Evolutionary conservation across 2,113 vertebrate genomes (phyloP).

Genomic region (Galeopterus variegatus): DNA sequence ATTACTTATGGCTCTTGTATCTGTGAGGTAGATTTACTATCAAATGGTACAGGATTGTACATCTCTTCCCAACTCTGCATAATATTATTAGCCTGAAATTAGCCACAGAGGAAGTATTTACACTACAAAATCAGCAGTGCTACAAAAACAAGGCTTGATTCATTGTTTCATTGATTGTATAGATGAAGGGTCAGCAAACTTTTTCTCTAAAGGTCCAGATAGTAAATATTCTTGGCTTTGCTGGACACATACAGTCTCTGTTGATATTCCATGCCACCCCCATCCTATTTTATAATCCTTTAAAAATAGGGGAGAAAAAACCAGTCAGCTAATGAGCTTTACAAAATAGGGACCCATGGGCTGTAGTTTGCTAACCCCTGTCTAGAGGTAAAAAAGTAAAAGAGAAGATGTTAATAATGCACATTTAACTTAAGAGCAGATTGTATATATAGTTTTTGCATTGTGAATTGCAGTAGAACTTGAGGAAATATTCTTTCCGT

Average conservation of each 20-base stretch:
- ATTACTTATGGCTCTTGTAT: neutral
- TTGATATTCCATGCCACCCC: neutral
- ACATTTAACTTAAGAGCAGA: neutral
- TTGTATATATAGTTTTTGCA: neutral
- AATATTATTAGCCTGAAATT: slow-evolving; percentile 39
- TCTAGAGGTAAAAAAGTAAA: neutral
- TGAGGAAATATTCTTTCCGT: neutral
- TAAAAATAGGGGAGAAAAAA: neutral
- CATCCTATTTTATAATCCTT: neutral
- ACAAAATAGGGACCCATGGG: neutral
- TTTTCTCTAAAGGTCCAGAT: slow-evolving; percentile 13
- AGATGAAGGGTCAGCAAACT: neutral
- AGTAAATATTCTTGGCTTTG: slow-evolving; percentile 39
- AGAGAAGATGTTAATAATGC: neutral
- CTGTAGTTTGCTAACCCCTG: neutral
- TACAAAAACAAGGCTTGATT: slow-evolving; percentile 46
- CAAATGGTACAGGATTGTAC: neutral
- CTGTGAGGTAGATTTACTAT: neutral
- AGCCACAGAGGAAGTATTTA: neutral
- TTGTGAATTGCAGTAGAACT: neutral
- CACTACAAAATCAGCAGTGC: neutral
- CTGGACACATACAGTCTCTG: neutral
- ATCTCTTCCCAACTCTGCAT: neutral
- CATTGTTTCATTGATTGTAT: slow-evolving; percentile 42
- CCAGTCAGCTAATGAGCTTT: neutral